phyloP scores from a whole-genome alignment of 1,140 invertebrate genomes.

The Babylonia areolata region DNA sequence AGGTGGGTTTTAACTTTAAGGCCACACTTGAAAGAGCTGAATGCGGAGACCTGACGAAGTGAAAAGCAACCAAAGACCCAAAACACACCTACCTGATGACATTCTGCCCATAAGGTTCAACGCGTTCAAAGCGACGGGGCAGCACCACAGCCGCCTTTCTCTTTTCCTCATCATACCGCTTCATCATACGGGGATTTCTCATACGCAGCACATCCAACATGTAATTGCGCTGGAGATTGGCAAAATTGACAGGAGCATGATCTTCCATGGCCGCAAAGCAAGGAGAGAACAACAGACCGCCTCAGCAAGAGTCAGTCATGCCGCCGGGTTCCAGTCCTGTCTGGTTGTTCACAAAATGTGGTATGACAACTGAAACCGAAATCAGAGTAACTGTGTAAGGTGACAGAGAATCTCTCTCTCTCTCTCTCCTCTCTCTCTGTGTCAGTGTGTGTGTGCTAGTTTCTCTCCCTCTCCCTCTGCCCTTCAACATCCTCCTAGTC shows the following conservation, averaged over 20 bases:
- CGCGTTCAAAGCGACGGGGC: conserved; percentile 11
- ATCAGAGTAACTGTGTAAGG: background rate
- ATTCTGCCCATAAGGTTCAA: background rate
- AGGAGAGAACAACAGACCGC: background rate
- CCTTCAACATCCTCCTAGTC: too few relatives aligned
- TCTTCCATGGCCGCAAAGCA: background rate
- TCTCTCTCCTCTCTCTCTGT: too few relatives aligned
- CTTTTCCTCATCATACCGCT: conserved; percentile 13
- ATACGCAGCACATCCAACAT: conserved; percentile 25
- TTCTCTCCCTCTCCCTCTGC: too few relatives aligned
- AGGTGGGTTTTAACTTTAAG: too few relatives aligned
- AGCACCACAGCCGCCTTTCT: background rate
- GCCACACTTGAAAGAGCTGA: too few relatives aligned
- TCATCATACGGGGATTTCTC: conserved; percentile 15
- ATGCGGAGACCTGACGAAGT: too few relatives aligned
- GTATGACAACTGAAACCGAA: background rate
- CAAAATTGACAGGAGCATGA: background rate
- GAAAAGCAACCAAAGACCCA: too few relatives aligned
- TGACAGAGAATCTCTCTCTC: too few relatives aligned
- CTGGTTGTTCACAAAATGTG: background rate
- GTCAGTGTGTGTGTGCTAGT: too few relatives aligned
- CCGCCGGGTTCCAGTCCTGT: background rate
- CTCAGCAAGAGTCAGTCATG: background rate
- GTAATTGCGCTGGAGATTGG: conserved; percentile 15
- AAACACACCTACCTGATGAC: conserved; percentile 7